Evolutionary conservation across 2,888 invertebrate genomes (phyloP).

Genomic region (Campoletis raptor): DNA sequence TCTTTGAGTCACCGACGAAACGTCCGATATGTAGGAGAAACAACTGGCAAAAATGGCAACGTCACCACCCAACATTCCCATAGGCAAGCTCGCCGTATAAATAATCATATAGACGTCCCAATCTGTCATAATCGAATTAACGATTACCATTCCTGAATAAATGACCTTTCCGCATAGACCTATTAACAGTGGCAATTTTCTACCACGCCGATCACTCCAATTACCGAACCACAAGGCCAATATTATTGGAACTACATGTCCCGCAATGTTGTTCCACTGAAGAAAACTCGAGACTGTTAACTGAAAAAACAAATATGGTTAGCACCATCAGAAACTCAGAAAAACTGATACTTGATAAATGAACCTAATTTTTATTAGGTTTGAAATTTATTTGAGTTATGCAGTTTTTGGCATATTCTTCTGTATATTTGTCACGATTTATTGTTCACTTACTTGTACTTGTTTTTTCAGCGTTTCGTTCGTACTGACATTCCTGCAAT

Average conservation of each 20-base stretch:
- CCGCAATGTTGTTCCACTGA: slow-evolving; percentile 92
- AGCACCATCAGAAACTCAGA: too few relatives aligned
- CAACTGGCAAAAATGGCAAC: slow-evolving; percentile 92
- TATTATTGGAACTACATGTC: slow-evolving; percentile 90
- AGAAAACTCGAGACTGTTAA: slow-evolving; percentile 91
- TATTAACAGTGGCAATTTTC: slow-evolving; percentile 90
- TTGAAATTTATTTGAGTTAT: neutral
- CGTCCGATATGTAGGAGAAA: slow-evolving; percentile 93
- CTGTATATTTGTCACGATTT: neutral
- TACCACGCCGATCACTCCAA: slow-evolving; percentile 92
- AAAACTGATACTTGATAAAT: too few relatives aligned
- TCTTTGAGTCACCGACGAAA: slow-evolving; percentile 89
- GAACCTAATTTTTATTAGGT: neutral
- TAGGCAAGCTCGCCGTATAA: slow-evolving; percentile 91
- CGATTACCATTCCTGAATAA: slow-evolving; percentile 91
- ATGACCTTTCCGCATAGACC: slow-evolving; percentile 91
- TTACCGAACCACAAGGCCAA: slow-evolving; percentile 93
- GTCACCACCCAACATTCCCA: slow-evolving; percentile 92
- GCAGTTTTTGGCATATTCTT: neutral
- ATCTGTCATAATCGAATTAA: slow-evolving; percentile 87
- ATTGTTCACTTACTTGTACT: slow-evolving; percentile 87
- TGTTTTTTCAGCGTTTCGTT: slow-evolving; percentile 87
- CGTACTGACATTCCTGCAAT: slow-evolving; percentile 88
- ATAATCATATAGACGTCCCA: slow-evolving; percentile 92
- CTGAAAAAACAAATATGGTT: slow-evolving; percentile 84